Base-by-base conservation (phyloP, 2,797 vertebrate genomes). In the Natrix natrix region DNA sequence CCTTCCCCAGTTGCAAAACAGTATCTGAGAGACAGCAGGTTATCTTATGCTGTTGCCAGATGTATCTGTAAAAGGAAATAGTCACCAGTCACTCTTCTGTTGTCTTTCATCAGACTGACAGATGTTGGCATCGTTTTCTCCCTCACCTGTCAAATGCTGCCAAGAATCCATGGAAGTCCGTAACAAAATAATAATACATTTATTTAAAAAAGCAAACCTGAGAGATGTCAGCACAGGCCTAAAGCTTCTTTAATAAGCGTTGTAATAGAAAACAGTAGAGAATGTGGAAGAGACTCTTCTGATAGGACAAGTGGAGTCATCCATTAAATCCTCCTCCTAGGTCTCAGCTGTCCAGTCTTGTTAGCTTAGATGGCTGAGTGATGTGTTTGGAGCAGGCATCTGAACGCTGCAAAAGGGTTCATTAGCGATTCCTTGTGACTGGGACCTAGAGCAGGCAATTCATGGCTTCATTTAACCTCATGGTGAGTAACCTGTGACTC, bases 251-350 rank as follows among this genome's bases (percentile, higher is more conserved):
- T 86, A 91, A 91, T 93, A 89, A 91, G 83, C 2, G 4, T 83
- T 89, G 87, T 86, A 66, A 78, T 57, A 88, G 28, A 54, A 52
- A 32, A 22, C 37, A 57, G 43, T 28, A 74, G 14, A 59, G 93
- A 93, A 93, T 89, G 93, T 32, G 59, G 20, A 13, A 57, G 57
- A 48, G 66, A 59, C 24, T 5, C 8, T 16, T 48, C 59, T 89
- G 57, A 60, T 54, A 55, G 69, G 90, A 57, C 93, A 93, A 89
- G 90, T 93, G 93, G 66, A 56, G 59, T 90, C 48, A 88, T 91
- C 86, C 12, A 56, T 93, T 90, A 91, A 57, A 7, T 24, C 93
- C 78, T 92, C 93, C 60, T 74, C 87, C 37, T 66, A 61, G 20
- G 55, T 60, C 61, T 87, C 91, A 90, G 93, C 90, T 93, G 88